Conservation (phyloP, 2,113 vertebrate genomes). For the Tretioscincus oriximinensis region DNA sequence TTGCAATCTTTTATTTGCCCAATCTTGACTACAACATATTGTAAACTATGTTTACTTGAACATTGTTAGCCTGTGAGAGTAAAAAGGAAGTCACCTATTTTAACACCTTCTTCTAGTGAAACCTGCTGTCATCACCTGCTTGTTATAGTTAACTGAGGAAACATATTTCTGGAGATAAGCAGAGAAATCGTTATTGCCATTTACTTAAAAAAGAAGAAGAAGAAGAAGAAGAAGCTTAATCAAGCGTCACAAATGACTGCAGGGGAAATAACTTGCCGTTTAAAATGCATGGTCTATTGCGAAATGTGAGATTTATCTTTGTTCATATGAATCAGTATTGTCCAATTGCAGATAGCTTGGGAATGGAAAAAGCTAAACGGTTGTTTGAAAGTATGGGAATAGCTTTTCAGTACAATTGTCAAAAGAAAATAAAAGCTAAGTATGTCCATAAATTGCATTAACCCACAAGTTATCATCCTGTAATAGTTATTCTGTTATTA, state of each 20-base stretch:
- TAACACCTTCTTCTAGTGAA: background rate
- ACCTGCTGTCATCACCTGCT: background rate
- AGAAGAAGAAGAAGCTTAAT: no score
- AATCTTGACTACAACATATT: background rate
- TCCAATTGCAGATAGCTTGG: background rate
- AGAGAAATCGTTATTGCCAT: background rate
- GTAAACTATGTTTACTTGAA: background rate
- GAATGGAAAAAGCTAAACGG: background rate
- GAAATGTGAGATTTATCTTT: rapidly evolving
- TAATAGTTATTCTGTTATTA: no score
- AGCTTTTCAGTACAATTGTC: background rate
- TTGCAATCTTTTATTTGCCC: background rate
- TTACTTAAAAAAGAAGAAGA: background rate
- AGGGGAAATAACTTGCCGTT: background rate
- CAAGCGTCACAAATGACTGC: background rate
- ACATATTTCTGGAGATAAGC: background rate
- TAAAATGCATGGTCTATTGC: background rate
- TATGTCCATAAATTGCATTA: background rate
- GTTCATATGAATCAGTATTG: background rate
- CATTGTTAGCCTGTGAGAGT: background rate
- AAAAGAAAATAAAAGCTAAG: background rate
- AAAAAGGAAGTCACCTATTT: background rate
- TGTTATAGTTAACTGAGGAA: background rate
- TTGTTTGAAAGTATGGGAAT: background rate
- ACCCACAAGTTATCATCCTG: no score